Percentiles rank a stretch among this genome's conserved stretches.
Evolutionary conservation across 2,797 vertebrate genomes (phyloP).

Genomic region (Nyctalus aviator): DNA sequence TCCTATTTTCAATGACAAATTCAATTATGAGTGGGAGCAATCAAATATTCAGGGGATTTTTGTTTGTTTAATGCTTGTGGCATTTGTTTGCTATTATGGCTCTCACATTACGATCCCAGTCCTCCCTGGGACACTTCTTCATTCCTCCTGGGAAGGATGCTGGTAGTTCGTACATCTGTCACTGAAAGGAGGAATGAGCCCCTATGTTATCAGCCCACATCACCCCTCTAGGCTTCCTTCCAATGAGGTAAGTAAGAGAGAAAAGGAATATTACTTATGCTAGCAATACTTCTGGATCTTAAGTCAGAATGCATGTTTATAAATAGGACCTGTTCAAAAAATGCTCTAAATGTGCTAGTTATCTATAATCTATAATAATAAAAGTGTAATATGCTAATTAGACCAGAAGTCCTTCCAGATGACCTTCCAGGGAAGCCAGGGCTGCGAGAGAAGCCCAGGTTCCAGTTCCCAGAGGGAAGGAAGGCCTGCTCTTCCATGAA

Average conservation of each 20-base stretch:
- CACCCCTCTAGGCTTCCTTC: background rate
- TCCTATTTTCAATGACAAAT: slow-evolving; percentile 16
- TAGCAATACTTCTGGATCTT: background rate
- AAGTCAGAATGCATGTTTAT: slow-evolving; percentile 14
- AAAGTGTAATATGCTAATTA: too few relatives aligned
- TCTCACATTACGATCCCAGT: background rate
- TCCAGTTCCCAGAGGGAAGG: too few relatives aligned
- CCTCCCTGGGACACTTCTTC: background rate
- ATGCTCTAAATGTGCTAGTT: background rate
- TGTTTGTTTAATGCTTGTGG: slow-evolving; percentile 13
- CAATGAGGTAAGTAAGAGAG: background rate
- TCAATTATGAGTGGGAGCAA: background rate
- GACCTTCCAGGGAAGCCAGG: too few relatives aligned
- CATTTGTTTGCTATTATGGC: slow-evolving; percentile 12
- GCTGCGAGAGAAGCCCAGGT: too few relatives aligned
- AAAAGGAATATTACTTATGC: background rate
- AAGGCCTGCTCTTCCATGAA: too few relatives aligned
- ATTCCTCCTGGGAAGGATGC: background rate
- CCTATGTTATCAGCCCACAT: background rate
- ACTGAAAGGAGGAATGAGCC: background rate
- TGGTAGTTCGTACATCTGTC: background rate
- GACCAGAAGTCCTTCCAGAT: too few relatives aligned
- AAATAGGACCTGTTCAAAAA: background rate
- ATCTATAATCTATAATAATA: background rate
- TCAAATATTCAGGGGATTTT: background rate